These are phyloP conservation scores for Characodon lateralis DNA, from an alignment of 2,797 vertebrate genomes.

Conservation along the genomic window DNA sequence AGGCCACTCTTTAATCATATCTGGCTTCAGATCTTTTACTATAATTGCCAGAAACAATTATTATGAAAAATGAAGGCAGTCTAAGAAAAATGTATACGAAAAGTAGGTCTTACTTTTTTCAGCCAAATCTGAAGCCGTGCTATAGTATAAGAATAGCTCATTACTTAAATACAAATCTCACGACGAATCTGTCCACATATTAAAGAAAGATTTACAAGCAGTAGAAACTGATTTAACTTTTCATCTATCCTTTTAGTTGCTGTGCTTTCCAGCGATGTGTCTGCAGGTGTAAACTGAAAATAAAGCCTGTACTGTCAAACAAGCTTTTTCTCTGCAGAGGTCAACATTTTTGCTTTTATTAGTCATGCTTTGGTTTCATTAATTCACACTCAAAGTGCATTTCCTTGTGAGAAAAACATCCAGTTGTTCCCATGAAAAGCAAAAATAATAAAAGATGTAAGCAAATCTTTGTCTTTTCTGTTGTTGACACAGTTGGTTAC, in stretches of 20 bases:
- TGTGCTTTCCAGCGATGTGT: conserved; percentile 34
- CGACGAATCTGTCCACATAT: conserved; percentile 12
- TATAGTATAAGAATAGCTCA: background rate
- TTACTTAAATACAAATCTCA: conserved; percentile 9
- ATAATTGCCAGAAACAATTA: conserved; percentile 60
- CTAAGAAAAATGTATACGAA: conserved; percentile 10
- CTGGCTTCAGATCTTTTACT: conserved; percentile 36
- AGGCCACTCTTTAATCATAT: conserved; percentile 11
- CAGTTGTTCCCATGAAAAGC: conserved; percentile 42
- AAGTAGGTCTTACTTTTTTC: conserved; percentile 3
- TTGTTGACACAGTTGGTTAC: conserved; percentile 29
- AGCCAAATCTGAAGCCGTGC: background rate
- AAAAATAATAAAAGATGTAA: conserved; percentile 17
- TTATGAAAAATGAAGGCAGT: conserved; percentile 49
- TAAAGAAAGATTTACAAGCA: conserved; percentile 21
- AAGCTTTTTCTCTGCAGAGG: conserved; percentile 43
- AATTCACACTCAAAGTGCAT: conserved; percentile 46
- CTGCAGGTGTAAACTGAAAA: conserved; percentile 39
- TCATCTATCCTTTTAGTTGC: conserved; percentile 10
- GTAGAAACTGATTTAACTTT: conserved; percentile 28
- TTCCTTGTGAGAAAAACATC: conserved; percentile 55
- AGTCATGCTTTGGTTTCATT: conserved; percentile 50
- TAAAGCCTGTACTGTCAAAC: conserved; percentile 48
- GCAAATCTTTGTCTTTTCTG: conserved; percentile 13
- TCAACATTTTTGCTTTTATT: conserved; percentile 55